Conservation (phyloP, 2,113 vertebrate species). For the Erythrolamprus reginae region DNA sequence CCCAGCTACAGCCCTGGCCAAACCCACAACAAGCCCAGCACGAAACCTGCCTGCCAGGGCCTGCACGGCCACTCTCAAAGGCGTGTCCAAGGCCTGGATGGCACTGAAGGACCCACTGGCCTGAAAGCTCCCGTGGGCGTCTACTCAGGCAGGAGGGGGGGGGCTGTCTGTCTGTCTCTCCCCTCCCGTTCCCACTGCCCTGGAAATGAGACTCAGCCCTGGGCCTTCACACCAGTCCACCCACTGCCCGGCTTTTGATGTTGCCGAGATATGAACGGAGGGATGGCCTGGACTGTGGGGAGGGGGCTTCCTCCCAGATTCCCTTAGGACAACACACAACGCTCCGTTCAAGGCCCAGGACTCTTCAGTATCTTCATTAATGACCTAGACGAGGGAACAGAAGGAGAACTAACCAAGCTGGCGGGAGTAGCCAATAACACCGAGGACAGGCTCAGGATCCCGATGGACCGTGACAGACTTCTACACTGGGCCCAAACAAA, state of each 20-base stretch:
- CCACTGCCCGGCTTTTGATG: not conserved
- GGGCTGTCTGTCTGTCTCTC: too few species aligned
- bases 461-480: too few species aligned
- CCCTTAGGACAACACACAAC: not conserved
- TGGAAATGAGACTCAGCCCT: not conserved
- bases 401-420: too few species aligned
- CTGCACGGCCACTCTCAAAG: not conserved
- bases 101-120: not conserved
- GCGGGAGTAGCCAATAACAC: too few species aligned
- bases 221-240: not conserved
- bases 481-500: too few species aligned
- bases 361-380: too few species aligned
- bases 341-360: too few species aligned
- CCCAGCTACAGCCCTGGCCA: not conserved
- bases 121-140: not conserved
- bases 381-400: too few species aligned
- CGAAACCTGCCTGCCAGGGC: not conserved
- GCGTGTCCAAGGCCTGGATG: not conserved
- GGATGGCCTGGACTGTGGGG: not conserved
- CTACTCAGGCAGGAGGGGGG: not conserved
- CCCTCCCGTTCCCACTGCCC: too few species aligned
- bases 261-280: not conserved
- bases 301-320: not conserved
- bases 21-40: not conserved
- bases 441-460: too few species aligned